phyloP scores from a whole-genome alignment of 2,113 vertebrate species.

The Sminthopsis crassicaudata region DNA sequence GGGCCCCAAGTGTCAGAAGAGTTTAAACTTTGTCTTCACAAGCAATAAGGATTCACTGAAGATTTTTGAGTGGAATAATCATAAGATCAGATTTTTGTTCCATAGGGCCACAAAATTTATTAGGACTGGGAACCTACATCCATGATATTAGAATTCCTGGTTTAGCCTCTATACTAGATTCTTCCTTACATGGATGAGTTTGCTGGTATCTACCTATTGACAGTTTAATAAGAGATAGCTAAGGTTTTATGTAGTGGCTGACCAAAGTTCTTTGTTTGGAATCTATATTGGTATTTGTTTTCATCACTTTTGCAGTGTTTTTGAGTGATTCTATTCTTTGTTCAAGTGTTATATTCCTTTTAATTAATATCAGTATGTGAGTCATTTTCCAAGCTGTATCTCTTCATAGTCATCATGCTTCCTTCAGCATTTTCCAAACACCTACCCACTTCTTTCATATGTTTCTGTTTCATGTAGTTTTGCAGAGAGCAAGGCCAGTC shows the following conservation, averaged over 20 bases:
- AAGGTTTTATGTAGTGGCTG: background rate
- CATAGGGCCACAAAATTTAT: background rate
- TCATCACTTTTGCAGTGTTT: conserved; percentile 21
- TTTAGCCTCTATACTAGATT: background rate
- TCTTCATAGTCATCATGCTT: background rate
- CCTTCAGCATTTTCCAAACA: conserved; percentile 23
- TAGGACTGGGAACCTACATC: background rate
- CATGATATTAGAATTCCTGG: background rate
- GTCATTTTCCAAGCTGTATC: conserved; percentile 47
- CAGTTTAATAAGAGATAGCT: background rate
- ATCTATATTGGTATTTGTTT: background rate
- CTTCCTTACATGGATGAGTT: background rate
- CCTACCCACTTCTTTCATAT: background rate
- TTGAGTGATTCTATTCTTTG: conserved; percentile 48
- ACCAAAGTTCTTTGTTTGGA: background rate
- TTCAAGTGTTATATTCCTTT: conserved; percentile 49
- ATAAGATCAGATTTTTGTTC: background rate
- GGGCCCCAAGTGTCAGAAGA: background rate
- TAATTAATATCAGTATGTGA: conserved; percentile 40
- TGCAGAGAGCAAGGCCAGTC: conserved; percentile 23
- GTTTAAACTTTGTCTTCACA: no score
- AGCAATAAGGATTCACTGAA: background rate
- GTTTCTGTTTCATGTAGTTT: background rate
- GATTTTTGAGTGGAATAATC: background rate
- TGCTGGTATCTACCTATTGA: background rate